These are phyloP conservation scores for Neocrepidodera transversa DNA, from an alignment of 2,888 invertebrate genomes.

Conservation along the genomic window DNA sequence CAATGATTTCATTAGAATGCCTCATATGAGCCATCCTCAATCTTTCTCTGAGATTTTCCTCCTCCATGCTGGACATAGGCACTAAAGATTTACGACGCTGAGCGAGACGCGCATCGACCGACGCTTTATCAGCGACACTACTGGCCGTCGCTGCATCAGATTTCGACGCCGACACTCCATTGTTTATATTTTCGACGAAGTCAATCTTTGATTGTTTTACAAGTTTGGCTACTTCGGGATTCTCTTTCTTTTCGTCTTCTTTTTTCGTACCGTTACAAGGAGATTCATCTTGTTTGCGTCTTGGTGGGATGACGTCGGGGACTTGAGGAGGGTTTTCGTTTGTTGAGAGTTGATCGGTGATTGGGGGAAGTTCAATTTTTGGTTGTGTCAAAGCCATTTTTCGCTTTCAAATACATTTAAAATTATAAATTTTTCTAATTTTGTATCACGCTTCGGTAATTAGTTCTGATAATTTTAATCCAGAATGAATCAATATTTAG, in stretches of 20 bases:
- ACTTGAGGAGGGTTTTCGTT: slow-evolving; percentile 3
- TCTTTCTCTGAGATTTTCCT: slow-evolving; percentile 71
- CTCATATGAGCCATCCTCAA: slow-evolving; percentile 68
- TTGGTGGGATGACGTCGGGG: slow-evolving; percentile 10
- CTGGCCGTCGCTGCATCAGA: slow-evolving; percentile 42
- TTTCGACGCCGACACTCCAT: slow-evolving; percentile 24
- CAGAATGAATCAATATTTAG: no score
- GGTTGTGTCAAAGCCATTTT: background rate
- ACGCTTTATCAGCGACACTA: slow-evolving; percentile 33
- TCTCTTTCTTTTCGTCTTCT: background rate
- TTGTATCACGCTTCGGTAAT: no score
- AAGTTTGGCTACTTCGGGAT: slow-evolving; percentile 29
- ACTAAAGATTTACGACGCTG: slow-evolving; percentile 50
- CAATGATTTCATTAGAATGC: slow-evolving; percentile 71
- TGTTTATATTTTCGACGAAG: slow-evolving; percentile 30
- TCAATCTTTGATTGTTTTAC: slow-evolving; percentile 31
- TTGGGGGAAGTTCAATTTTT: slow-evolving; percentile 1
- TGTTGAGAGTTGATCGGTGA: background rate
- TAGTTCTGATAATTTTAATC: no score
- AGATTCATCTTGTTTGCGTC: slow-evolving; percentile 6
- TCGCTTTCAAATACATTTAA: background rate
- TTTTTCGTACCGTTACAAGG: background rate
- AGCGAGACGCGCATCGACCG: slow-evolving; percentile 48
- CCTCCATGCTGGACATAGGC: slow-evolving; percentile 73
- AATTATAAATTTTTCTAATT: no score